Conservation (phyloP, 2,113 vertebrate species). For the Grammomys dolichurus region DNA sequence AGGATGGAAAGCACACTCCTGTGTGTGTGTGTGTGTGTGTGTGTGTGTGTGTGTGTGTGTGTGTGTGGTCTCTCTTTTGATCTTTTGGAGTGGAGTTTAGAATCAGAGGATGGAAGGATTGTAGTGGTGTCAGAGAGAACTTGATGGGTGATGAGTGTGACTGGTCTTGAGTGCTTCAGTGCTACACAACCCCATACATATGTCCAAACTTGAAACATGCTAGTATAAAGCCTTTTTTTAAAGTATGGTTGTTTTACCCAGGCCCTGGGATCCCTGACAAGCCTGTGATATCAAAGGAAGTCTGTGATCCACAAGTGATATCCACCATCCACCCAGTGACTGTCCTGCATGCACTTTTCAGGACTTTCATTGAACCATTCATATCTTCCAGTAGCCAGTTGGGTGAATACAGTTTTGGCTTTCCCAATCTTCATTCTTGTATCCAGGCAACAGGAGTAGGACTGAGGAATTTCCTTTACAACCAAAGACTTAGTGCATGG, state of each 20-base stretch:
- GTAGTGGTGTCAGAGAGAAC: background rate
- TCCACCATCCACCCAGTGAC: background rate
- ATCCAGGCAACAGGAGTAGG: background rate
- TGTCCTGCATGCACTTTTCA: background rate
- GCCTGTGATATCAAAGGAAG: background rate
- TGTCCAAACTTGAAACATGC: background rate
- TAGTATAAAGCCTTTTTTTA: background rate
- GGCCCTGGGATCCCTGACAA: background rate
- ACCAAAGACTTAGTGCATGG: background rate
- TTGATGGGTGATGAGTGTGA: background rate
- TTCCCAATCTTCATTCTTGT: background rate
- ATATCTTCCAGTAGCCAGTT: background rate
- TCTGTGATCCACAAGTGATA: background rate
- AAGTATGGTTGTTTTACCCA: background rate
- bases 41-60: background rate
- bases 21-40: too few species aligned
- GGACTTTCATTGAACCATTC: background rate
- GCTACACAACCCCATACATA: background rate
- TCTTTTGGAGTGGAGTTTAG: background rate
- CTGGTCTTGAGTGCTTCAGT: too few species aligned
- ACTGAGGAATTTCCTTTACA: background rate
- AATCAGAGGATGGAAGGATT: background rate
- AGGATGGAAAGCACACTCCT: background rate
- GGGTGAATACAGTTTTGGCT: background rate
- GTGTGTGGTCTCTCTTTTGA: background rate